Conservation (phyloP, 1,140 invertebrate genomes). For the Pseudomyrmex pallidus region DNA sequence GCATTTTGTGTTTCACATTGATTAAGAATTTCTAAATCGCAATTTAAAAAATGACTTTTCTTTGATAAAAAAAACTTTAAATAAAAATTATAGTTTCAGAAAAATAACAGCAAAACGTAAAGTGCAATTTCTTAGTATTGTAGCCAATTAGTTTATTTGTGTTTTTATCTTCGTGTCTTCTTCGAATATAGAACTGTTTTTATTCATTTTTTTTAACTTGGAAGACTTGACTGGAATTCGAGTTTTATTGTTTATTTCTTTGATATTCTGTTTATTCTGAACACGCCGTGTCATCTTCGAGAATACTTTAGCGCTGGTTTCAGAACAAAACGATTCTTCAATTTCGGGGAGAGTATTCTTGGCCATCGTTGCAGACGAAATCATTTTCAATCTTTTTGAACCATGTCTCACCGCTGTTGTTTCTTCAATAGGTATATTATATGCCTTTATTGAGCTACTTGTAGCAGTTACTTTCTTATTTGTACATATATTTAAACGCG, state of each 20-base stretch:
- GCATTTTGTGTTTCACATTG: too few relatives aligned
- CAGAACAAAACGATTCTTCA: conserved; percentile 68
- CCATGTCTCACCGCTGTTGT: conserved; percentile 77
- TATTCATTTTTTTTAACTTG: conserved; percentile 61
- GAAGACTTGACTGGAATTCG: conserved; percentile 69
- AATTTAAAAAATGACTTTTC: too few relatives aligned
- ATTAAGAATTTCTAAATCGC: too few relatives aligned
- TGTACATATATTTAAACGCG: not conserved
- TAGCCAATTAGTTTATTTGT: conserved; percentile 30
- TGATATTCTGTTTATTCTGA: conserved; percentile 71
- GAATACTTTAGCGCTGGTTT: conserved; percentile 29
- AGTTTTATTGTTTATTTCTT: conserved; percentile 55
- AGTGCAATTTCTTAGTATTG: not conserved
- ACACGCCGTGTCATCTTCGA: conserved; percentile 55
- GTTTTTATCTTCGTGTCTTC: conserved; percentile 45
- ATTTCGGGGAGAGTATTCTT: conserved; percentile 67
- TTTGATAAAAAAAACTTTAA: not conserved
- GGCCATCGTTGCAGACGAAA: conserved; percentile 59
- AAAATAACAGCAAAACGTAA: conserved; percentile 10
- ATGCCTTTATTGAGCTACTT: conserved; percentile 29
- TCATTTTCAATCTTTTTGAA: conserved; percentile 78
- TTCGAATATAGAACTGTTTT: conserved; percentile 19
- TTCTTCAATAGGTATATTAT: conserved; percentile 67
- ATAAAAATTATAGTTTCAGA: conserved; percentile 43
- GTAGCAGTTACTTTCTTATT: conserved; percentile 32